Evolutionary conservation across 2,113 vertebrate species (phyloP), one percentile per base, ranked within the genome.

Genomic region (Setophaga kirtlandii): DNA sequence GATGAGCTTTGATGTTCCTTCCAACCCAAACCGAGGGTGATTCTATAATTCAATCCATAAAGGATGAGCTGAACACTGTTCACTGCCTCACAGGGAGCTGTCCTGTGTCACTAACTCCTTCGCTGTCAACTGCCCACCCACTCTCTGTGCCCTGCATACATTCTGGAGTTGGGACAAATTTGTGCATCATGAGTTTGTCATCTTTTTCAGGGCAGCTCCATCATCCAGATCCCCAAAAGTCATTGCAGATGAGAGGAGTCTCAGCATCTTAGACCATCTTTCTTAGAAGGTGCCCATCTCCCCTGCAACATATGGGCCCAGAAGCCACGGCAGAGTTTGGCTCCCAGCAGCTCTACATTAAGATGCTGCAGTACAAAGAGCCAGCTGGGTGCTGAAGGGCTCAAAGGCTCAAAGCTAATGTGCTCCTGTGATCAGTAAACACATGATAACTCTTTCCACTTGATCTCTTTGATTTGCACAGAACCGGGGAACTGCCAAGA

Each of bases 401-500:
- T 50, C 33, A 58, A 79, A 74, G 35, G 16, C 50, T 59, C 44
- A 1, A 77, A 19, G 55, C n/a, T 70, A 41, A 17, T 18, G 19
- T 30, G 27, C n/a, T 59, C 27, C 37, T 49, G 22, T 25, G 46
- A 49, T 41, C 30, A 44, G 30, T 47, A 75, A 76, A 62, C 24
- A 49, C 1, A 1, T 60, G 41, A 6, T 52, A 65, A 86, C 41
- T 63, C 44, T 47, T 82, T 60, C 55, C 30, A 21, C 15, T 74
- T 52, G 9, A 60, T 47, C 14, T 75, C 46, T 73, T 81, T 76
- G 31, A 24, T 86, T 86, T 70, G 58, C 60, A 31, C 71, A 97
- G 93, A 88, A 91, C 59, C 93, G 21, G 27, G n/a, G 64, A 95
- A 74, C 42, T 95, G 93, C 56, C 60, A 78, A 49, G 91, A 96